phyloP scores from a whole-genome alignment of 2,888 invertebrate species.

The Tetragnatha montana region DNA sequence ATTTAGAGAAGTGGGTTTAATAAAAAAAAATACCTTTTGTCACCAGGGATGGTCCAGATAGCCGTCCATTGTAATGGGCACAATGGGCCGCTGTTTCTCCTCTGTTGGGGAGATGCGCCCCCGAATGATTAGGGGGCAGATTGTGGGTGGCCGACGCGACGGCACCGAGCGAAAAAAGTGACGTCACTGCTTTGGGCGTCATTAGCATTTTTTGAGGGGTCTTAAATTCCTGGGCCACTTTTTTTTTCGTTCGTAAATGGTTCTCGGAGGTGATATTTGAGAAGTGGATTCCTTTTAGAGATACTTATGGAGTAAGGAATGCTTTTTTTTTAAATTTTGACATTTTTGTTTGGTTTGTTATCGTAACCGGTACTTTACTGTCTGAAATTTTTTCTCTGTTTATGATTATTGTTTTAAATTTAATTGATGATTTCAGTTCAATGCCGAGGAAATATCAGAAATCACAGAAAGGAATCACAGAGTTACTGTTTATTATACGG shows the following conservation, averaged over 20 bases:
- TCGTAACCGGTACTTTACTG: too few species aligned
- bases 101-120: conserved; percentile 3
- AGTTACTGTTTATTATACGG: too few species aligned
- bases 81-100: conserved; percentile 59
- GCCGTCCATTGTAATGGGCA: conserved; percentile 64
- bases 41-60: conserved; percentile 64
- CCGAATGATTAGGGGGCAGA: conserved; percentile 67
- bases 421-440: too few species aligned
- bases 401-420: too few species aligned
- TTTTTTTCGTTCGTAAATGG: not conserved
- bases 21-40: conserved; percentile 66
- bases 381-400: too few species aligned
- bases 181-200: not conserved
- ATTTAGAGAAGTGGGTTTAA: conserved; percentile 30
- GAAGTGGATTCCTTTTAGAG: not conserved
- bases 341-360: too few species aligned
- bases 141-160: conserved; percentile 68
- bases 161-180: conserved; percentile 50
- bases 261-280: not conserved
- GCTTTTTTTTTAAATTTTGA: not conserved
- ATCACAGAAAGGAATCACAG: too few species aligned
- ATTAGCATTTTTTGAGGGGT: not conserved
- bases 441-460: too few species aligned
- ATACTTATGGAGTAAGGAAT: not conserved
- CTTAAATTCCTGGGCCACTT: not conserved